Percentiles rank a stretch among this genome's conserved stretches.
Conservation (phyloP, 2,113 vertebrate species). For the Campylomormyrus tamandua region DNA sequence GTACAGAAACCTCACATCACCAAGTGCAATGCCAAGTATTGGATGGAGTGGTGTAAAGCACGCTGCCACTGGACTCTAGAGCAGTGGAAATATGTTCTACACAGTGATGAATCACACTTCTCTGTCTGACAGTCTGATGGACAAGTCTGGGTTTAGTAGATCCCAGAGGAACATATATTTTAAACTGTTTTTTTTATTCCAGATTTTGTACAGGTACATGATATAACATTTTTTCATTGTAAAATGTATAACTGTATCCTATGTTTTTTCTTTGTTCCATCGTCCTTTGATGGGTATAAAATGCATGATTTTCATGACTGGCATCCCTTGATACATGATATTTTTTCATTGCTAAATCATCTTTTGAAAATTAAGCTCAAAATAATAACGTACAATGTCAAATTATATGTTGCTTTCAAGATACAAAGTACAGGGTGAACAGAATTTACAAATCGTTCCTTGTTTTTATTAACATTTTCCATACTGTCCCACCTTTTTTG, state of each 20-base stretch:
- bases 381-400: neutral
- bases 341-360: too few relatives aligned
- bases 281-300: neutral
- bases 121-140: neutral
- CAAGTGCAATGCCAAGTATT: neutral
- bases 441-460: neutral
- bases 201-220: too few relatives aligned
- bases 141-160: too few relatives aligned
- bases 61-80: neutral
- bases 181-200: too few relatives aligned
- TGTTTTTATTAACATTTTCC: neutral
- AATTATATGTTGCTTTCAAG: neutral
- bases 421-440: neutral
- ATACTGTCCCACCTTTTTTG: neutral
- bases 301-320: neutral
- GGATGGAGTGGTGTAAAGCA: neutral
- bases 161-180: too few relatives aligned
- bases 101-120: neutral
- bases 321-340: too few relatives aligned
- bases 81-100: neutral
- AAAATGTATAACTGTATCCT: too few relatives aligned
- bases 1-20: neutral
- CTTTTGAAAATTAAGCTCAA: too few relatives aligned
- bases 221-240: too few relatives aligned
- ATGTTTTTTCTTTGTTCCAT: too few relatives aligned